A percentile compares a stretch with the other conserved stretches of the same genome.
phyloP scores from a whole-genome alignment of 1,140 invertebrate genomes.

The Cotesia vestalis region DNA sequence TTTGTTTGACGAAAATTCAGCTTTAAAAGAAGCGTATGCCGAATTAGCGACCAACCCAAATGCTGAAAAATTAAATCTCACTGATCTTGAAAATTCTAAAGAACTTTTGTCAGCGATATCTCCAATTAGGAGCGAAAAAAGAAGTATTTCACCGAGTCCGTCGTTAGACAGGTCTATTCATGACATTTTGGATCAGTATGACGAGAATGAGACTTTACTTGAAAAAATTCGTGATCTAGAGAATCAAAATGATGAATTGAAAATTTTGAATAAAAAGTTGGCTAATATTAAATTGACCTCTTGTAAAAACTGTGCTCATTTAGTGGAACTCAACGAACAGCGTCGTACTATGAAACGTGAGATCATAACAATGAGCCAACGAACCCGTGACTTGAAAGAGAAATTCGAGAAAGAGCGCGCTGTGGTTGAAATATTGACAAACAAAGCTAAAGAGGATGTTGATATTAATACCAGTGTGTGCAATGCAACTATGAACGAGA shows the following conservation, averaged over 20 bases:
- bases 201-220: slow-evolving; percentile 36
- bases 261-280: slow-evolving; percentile 46
- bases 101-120: neutral
- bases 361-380: slow-evolving; percentile 46
- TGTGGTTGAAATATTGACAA: slow-evolving; percentile 42
- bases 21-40: slow-evolving; percentile 37
- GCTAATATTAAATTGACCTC: slow-evolving; percentile 46
- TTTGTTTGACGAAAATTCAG: slow-evolving; percentile 44
- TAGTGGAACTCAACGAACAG: slow-evolving; percentile 47
- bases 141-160: neutral
- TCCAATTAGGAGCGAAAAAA: too few relatives aligned
- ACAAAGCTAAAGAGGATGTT: slow-evolving; percentile 49
- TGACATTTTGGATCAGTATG: slow-evolving; percentile 21
- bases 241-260: slow-evolving; percentile 42
- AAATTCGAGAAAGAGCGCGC: slow-evolving; percentile 49
- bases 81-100: slow-evolving; percentile 30
- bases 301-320: slow-evolving; percentile 48
- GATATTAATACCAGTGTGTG: slow-evolving; percentile 44
- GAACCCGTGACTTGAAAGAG: slow-evolving; percentile 46
- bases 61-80: slow-evolving; percentile 26
- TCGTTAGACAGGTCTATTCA: slow-evolving; percentile 20
- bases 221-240: slow-evolving; percentile 37
- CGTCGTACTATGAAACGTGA: slow-evolving; percentile 48
- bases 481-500: slow-evolving; percentile 40
- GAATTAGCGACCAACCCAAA: slow-evolving; percentile 21